Percentiles rank a stretch among this genome's conserved stretches.
These are phyloP conservation scores for Marmota flaviventris DNA, from an alignment of 2,113 vertebrate genomes.

Conservation along the genomic window DNA sequence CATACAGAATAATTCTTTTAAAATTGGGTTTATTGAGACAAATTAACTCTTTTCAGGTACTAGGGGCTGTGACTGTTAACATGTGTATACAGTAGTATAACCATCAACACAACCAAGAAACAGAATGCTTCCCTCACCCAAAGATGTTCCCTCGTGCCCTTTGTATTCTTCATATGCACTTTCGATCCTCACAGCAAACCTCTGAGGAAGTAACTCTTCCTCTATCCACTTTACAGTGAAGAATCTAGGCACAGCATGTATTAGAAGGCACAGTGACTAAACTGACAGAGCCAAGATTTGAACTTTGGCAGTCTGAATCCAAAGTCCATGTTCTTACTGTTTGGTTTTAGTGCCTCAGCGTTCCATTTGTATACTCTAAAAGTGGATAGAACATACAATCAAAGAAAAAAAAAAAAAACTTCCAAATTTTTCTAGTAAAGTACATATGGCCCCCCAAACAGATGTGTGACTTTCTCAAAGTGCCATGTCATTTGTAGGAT, in stretches of 20 bases:
- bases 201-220: not conserved
- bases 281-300: not conserved
- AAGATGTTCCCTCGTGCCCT: not conserved
- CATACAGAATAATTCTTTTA: not conserved
- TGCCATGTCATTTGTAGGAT: not conserved
- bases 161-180: not conserved
- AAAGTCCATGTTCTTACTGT: not conserved
- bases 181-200: not conserved
- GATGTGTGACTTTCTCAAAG: not conserved
- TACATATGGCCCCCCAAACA: not conserved
- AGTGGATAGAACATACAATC: not conserved
- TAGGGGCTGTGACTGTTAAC: not conserved
- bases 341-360: not conserved
- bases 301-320: not conserved
- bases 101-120: not conserved
- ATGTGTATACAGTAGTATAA: not conserved
- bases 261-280: not conserved
- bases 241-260: not conserved
- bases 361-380: not conserved
- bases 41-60: not conserved
- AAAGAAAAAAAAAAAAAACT: too few relatives aligned
- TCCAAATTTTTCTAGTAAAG: not conserved
- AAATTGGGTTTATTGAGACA: not conserved
- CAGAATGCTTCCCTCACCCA: not conserved
- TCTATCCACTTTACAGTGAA: not conserved